phyloP scores from a whole-genome alignment of 2,797 vertebrate genomes.

The Alfaro cultratus region DNA sequence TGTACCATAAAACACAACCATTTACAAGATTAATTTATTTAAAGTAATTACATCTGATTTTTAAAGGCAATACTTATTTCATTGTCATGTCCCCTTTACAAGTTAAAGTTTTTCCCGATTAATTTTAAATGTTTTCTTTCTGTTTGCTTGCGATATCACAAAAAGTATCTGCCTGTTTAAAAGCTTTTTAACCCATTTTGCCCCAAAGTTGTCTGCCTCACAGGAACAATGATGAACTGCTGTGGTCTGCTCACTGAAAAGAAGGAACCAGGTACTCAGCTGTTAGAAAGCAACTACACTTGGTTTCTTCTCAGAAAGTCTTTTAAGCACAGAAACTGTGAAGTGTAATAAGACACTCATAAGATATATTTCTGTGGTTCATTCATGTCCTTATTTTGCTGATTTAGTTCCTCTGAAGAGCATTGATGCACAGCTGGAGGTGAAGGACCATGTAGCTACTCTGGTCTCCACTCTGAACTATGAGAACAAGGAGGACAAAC shows the following conservation, averaged over 20 bases:
- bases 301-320: not conserved
- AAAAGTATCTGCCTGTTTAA: not conserved
- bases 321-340: not conserved
- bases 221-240: not conserved
- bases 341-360: not conserved
- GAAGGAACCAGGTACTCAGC: not conserved
- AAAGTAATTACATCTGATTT: too few relatives aligned
- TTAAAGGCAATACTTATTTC: too few relatives aligned
- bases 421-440: conserved; percentile 79
- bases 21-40: too few relatives aligned
- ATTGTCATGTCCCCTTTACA: too few relatives aligned
- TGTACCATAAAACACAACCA: too few relatives aligned
- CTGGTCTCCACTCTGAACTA: conserved; percentile 84
- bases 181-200: not conserved
- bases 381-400: not conserved
- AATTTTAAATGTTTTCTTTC: too few relatives aligned
- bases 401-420: conserved; percentile 85
- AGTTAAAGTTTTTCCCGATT: too few relatives aligned
- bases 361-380: not conserved
- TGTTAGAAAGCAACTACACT: not conserved
- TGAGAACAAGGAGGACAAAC: conserved; percentile 79
- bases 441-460: conserved; percentile 83
- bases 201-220: not conserved
- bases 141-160: not conserved
- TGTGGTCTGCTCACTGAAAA: not conserved